These are phyloP conservation scores for Bombycilla garrulus DNA, from an alignment of 2,113 vertebrate genomes.

Conservation along the genomic window DNA sequence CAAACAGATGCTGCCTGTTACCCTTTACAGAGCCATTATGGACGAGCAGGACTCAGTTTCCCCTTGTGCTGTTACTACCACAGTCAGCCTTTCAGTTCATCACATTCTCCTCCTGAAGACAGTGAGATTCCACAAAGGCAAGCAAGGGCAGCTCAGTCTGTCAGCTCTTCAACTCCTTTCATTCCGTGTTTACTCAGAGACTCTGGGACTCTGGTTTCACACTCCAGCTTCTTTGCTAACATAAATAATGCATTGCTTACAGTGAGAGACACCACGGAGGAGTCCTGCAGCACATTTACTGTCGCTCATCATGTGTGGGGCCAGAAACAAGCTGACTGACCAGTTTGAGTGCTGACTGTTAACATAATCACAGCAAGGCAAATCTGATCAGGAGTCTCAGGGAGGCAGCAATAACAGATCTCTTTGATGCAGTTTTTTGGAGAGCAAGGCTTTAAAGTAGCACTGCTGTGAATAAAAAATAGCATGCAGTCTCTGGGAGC, in stretches of 20 bases:
- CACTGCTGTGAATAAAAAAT: not conserved
- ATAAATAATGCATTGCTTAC: slow-evolving; percentile 8
- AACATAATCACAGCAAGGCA: not conserved
- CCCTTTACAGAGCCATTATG: not conserved
- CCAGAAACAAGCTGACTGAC: slow-evolving; percentile 1
- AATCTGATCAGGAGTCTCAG: not conserved
- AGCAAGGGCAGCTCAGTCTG: not conserved
- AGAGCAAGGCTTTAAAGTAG: not conserved
- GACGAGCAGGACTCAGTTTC: not conserved
- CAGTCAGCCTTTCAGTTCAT: not conserved
- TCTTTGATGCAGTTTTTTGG: not conserved
- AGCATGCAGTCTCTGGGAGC: not conserved
- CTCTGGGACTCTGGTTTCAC: slow-evolving; percentile 4
- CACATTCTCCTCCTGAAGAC: not conserved
- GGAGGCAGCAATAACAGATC: not conserved
- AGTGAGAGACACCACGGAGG: not conserved
- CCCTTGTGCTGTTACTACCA: not conserved
- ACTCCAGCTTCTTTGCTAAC: not conserved
- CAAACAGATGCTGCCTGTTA: not conserved
- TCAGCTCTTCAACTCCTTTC: not conserved
- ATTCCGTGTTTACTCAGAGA: not conserved
- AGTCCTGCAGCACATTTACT: not conserved
- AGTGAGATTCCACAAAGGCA: not conserved
- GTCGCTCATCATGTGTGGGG: not conserved
- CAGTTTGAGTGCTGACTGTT: not conserved